These are phyloP conservation scores for Tenthredo mesomela DNA, from an alignment of 2,888 invertebrate genomes.

Conservation along the genomic window DNA sequence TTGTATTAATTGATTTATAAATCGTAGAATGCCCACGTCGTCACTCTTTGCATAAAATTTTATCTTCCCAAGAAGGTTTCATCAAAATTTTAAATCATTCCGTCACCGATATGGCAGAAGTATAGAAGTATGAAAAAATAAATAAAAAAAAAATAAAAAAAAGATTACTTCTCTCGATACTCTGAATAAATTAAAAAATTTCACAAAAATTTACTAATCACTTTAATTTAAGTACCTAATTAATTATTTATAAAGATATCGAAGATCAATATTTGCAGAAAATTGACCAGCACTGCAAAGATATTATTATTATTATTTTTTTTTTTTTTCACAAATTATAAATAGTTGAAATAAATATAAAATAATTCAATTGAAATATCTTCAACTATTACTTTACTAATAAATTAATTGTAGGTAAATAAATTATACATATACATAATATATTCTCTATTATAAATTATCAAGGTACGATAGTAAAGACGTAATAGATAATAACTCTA, in stretches of 20 bases:
- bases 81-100: background rate
- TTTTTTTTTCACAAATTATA: background rate
- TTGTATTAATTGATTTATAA: background rate
- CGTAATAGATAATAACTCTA: background rate
- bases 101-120: background rate
- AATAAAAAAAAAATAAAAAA: too few species aligned
- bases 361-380: background rate
- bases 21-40: background rate
- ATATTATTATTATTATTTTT: background rate
- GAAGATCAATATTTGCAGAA: background rate
- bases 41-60: background rate
- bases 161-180: background rate
- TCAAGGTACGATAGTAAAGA: conserved; percentile 40
- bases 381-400: background rate
- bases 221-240: background rate
- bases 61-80: background rate
- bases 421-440: background rate
- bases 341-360: conserved; percentile 15
- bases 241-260: background rate
- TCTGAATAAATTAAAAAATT: background rate
- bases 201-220: background rate
- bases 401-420: background rate
- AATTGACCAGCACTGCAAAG: conserved; percentile 37
- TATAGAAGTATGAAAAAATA: background rate
- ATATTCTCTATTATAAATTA: conserved; percentile 10